Percentiles rank a stretch among this genome's conserved stretches.
Conservation (phyloP, 2,113 vertebrate genomes). For the Platichthys flesus region DNA sequence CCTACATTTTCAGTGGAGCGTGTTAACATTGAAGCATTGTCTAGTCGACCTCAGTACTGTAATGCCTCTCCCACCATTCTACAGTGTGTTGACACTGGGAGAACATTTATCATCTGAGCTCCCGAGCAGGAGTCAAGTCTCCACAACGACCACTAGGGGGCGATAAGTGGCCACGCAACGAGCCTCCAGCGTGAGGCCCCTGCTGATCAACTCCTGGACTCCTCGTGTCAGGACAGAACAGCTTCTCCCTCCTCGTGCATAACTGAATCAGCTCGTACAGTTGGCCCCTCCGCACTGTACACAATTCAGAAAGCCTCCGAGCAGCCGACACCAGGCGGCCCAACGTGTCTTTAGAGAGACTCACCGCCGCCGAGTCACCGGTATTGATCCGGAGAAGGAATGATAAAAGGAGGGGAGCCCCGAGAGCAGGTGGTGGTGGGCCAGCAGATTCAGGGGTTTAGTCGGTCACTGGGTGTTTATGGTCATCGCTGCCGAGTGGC, state of each 20-base stretch:
- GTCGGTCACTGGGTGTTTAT: slow-evolving; percentile 55
- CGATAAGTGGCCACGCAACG: slow-evolving; percentile 52
- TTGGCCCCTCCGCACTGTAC: slow-evolving; percentile 50
- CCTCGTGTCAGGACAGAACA: slow-evolving; percentile 40
- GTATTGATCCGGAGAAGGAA: slow-evolving; percentile 73
- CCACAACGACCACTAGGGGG: slow-evolving; percentile 64
- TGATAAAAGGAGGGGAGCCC: slow-evolving; percentile 62
- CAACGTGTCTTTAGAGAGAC: slow-evolving; percentile 63
- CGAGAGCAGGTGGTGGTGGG: slow-evolving; percentile 77
- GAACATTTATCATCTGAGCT: not conserved
- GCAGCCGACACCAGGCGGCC: slow-evolving; percentile 55
- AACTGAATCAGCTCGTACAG: slow-evolving; percentile 62
- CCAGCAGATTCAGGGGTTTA: slow-evolving; percentile 76
- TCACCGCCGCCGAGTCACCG: slow-evolving; percentile 62
- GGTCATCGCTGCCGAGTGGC: slow-evolving; percentile 58
- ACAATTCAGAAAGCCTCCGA: slow-evolving; percentile 56
- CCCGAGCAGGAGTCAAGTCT: not conserved
- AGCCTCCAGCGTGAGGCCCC: not conserved
- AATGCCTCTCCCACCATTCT: not conserved
- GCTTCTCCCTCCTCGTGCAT: slow-evolving; percentile 46
- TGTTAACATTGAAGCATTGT: not conserved
- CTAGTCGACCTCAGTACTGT: not conserved
- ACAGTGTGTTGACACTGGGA: not conserved
- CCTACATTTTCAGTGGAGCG: not conserved
- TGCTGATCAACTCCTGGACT: slow-evolving; percentile 6